Evolutionary conservation across 53 echinoderm and acorn worm species (phyloP).

Genomic region (Stichopus horrens): DNA sequence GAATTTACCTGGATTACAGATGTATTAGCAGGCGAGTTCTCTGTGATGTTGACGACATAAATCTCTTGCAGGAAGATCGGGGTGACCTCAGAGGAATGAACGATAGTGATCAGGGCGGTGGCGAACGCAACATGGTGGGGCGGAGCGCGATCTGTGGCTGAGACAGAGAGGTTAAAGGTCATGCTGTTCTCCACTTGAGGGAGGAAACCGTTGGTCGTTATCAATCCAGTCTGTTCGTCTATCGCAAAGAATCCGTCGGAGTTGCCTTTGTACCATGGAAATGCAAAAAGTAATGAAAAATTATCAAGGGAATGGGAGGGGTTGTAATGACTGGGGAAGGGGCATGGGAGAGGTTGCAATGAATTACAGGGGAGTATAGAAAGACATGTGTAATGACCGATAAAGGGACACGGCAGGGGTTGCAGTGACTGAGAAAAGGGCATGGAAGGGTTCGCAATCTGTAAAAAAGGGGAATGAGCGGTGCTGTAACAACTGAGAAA

Average conservation of each 20-base stretch:
- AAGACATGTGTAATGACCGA: neutral
- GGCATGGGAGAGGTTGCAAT: neutral
- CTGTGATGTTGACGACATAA: slow-evolving; percentile 66
- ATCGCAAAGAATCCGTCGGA: slow-evolving; percentile 57
- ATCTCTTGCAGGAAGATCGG: slow-evolving; percentile 60
- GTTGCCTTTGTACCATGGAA: neutral
- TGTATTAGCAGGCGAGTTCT: slow-evolving; percentile 59
- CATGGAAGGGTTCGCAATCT: neutral
- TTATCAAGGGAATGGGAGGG: neutral
- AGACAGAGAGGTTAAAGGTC: slow-evolving; percentile 80
- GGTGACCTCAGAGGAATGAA: slow-evolving; percentile 62
- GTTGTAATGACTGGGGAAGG: neutral
- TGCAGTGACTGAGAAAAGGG: neutral
- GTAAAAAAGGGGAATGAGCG: neutral
- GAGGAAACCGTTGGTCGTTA: slow-evolving; percentile 64
- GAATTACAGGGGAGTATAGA: neutral
- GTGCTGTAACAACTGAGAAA: neutral
- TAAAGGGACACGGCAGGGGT: too few species aligned
- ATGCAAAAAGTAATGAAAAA: neutral
- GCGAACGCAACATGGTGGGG: slow-evolving; percentile 64
- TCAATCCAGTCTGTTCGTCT: slow-evolving; percentile 60
- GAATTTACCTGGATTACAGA: slow-evolving; percentile 62
- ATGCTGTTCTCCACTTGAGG: slow-evolving; percentile 46
- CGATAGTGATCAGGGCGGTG: slow-evolving; percentile 63
- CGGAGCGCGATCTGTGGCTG: slow-evolving; percentile 72